These are phyloP conservation scores for Apotomis betuletana DNA, from an alignment of 2,888 invertebrate species.

Conservation along the genomic window DNA sequence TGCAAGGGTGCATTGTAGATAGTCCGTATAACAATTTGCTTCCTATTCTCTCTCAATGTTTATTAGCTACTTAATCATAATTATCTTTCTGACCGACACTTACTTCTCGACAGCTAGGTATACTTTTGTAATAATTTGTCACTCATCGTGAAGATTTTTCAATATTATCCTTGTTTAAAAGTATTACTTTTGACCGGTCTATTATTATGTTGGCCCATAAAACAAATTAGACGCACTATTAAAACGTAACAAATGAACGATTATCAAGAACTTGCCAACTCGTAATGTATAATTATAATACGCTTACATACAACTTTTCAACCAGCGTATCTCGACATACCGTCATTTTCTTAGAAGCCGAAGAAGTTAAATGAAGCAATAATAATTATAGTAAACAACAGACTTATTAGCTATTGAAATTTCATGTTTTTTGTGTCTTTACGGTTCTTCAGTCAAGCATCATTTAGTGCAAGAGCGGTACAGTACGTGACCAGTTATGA, in stretches of 20 bases:
- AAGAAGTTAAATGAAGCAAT: constrained; percentile 49
- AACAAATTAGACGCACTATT: constrained; percentile 23
- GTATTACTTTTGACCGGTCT: constrained; percentile 7
- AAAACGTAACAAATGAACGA: constrained; percentile 32
- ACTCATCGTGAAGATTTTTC: not conserved
- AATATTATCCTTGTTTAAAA: constrained; percentile 3
- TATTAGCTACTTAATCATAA: too few relatives aligned
- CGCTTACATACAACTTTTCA: constrained; percentile 21
- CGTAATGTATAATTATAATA: constrained; percentile 34
- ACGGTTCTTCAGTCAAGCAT: constrained; percentile 57
- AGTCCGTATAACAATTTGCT: too few relatives aligned
- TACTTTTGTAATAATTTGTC: not conserved
- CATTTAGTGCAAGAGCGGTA: constrained; percentile 57
- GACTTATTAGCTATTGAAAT: constrained; percentile 54
- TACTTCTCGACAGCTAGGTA: not conserved
- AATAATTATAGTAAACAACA: constrained; percentile 54
- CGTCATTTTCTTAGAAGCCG: constrained; percentile 34
- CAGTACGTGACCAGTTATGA: constrained; percentile 47
- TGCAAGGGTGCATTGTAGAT: too few relatives aligned
- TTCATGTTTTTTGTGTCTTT: constrained; percentile 48
- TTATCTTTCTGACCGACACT: not conserved
- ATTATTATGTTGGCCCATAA: constrained; percentile 9
- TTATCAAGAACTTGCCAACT: constrained; percentile 36
- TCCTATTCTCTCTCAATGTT: too few relatives aligned
- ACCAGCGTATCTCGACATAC: constrained; percentile 27